Base-by-base conservation (phyloP, 1,140 invertebrate species). In the Drosophila orosa region DNA sequence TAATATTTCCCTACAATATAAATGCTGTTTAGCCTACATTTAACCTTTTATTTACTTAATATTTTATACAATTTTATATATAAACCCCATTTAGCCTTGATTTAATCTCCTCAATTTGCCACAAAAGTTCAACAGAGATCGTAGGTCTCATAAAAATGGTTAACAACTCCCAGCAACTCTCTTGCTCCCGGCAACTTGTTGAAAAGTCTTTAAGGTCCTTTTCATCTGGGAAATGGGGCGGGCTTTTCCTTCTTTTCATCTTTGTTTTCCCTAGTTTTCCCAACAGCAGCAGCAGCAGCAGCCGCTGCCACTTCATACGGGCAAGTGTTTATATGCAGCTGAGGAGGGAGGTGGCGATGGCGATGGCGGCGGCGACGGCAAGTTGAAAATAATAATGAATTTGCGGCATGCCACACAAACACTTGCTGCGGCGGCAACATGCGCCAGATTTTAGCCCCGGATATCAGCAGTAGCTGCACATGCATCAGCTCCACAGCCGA, bases 381-480 rank as follows among this genome's bases (percentile, higher is more conserved):
- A 39, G 62, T 47, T 55, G 59, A 74, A 89, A 87, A 87, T 84
- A 87, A 84, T 87, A 87, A 87, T 87, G 84, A 89, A 87, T 87
- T 80, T 89, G 84, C 65, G 84, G 84, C 67, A 84, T 83, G 84
- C 80, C 84, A 71, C 80, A 89, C 84, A 89, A 79, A 89, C 84
- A 87, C 80, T 83, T 80, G 66, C 66, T 78, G 58, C 79, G 66
- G 62, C 61, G 68, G 80, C 83, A 87, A 78, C 68, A 78, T 86
- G 75, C 75, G 52, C 83, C 83, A 86, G 83, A 86, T 86, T 86
- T 57, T 79, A 82, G 83, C 61, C 63, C 62, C 29, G 74, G 66
- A 65, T 79, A 87, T 86, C 84, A 86, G 72, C 72, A 87, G 75
- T 76, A 83, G 83, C 74, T 86, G 72, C 83, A 79, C 83, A 87